Conservation (phyloP, 2,888 invertebrate genomes). For the Chrysolina oricalcia region DNA sequence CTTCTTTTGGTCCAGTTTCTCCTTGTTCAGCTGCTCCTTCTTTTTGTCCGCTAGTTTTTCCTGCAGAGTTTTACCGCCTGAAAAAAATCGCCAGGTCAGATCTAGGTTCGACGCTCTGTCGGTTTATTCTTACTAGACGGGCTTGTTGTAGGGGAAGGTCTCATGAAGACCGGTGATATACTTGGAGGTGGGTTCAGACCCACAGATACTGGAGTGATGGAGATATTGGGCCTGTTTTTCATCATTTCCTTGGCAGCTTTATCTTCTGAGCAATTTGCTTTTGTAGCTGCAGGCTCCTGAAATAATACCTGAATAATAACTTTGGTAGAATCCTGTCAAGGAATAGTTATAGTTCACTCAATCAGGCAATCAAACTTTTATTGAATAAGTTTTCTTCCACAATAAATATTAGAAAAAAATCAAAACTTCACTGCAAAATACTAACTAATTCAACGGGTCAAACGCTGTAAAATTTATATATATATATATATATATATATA, state of each 20-base stretch:
- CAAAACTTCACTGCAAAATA: too few relatives aligned
- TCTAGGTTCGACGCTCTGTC: background rate
- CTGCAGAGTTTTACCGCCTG: conserved; percentile 78
- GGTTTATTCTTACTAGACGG: conserved; percentile 46
- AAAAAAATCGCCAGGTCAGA: background rate
- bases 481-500: too few relatives aligned
- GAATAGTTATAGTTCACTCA: too few relatives aligned
- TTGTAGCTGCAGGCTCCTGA: conserved; percentile 43
- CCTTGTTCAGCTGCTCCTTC: conserved; percentile 70
- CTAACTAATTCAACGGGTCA: too few relatives aligned
- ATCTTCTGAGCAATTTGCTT: conserved; percentile 41
- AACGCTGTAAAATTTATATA: too few relatives aligned
- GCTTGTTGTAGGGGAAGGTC: conserved; percentile 51
- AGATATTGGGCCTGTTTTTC: conserved; percentile 72
- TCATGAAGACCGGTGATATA: conserved; percentile 51
- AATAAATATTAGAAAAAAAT: too few relatives aligned
- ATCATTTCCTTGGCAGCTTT: conserved; percentile 60
- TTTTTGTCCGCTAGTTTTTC: conserved; percentile 81
- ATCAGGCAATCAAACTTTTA: too few relatives aligned
- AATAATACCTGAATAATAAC: background rate
- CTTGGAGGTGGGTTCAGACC: conserved; percentile 47
- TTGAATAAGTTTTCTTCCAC: too few relatives aligned
- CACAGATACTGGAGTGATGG: conserved; percentile 69
- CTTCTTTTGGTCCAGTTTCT: conserved; percentile 54
- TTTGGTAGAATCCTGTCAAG: too few relatives aligned